phyloP scores from a whole-genome alignment of 2,113 vertebrate genomes.

The Heptranchias perlo region DNA sequence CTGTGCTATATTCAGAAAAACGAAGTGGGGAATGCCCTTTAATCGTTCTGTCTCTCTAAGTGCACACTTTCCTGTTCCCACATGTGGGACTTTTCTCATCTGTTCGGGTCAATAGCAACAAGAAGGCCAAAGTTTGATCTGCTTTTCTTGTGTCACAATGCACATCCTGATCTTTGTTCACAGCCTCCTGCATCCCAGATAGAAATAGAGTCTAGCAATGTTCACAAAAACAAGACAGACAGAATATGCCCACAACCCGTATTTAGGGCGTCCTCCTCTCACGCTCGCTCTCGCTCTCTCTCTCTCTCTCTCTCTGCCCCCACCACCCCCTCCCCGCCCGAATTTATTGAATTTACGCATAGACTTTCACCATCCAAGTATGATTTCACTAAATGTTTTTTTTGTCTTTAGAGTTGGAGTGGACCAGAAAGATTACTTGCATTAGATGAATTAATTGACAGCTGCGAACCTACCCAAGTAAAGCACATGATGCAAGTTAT shows the following conservation, averaged over 20 bases:
- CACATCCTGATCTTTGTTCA: not conserved
- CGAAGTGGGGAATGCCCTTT: not conserved
- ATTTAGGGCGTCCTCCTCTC: not conserved
- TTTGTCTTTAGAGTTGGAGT: constrained; percentile 72
- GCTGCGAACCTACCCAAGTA: constrained; percentile 97
- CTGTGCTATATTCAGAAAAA: not conserved
- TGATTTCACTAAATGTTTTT: constrained; percentile 33
- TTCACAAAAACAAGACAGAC: not conserved
- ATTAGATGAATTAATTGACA: constrained; percentile 97
- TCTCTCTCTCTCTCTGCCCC: not conserved
- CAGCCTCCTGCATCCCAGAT: not conserved
- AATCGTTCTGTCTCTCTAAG: not conserved
- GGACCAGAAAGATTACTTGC: constrained; percentile 97
- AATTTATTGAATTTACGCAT: not conserved
- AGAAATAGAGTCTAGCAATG: not conserved
- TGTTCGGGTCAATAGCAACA: not conserved
- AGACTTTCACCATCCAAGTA: not conserved
- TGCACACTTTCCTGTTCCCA: not conserved
- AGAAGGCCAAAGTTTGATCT: not conserved
- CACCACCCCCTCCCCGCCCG: not conserved
- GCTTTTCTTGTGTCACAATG: not conserved
- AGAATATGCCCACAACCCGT: not conserved
- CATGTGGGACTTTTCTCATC: not conserved
- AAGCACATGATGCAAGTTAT: constrained; percentile 99
- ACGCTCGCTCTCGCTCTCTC: not conserved